phyloP scores from a whole-genome alignment of 2,113 vertebrate genomes.

The Verasper variegatus region DNA sequence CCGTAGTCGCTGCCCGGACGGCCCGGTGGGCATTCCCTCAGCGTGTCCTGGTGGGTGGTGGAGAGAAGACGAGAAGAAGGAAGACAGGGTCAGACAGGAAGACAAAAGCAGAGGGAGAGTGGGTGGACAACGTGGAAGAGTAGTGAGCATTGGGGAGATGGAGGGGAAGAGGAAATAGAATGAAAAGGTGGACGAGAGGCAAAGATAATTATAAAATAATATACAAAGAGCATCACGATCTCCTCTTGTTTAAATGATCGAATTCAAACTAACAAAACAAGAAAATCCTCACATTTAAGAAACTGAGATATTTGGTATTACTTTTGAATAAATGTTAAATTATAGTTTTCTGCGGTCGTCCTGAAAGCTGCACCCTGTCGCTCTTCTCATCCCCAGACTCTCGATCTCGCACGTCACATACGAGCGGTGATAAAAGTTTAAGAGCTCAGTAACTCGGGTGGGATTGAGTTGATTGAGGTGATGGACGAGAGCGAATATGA shows the following conservation, averaged over 20 bases:
- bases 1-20: constrained; percentile 84
- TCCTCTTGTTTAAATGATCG: no score
- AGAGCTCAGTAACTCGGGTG: constrained; percentile 28
- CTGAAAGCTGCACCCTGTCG: no score
- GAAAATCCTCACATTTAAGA: no score
- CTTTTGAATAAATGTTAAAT: no score
- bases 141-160: not conserved
- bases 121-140: not conserved
- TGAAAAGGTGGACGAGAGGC: not conserved
- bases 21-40: constrained; percentile 89
- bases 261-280: no score
- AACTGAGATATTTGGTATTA: no score
- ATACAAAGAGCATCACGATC: no score
- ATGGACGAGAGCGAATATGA: not conserved
- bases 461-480: constrained; percentile 42
- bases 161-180: not conserved
- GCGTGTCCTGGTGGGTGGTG: constrained; percentile 87
- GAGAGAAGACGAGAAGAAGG: no score
- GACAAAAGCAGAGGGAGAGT: not conserved
- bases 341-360: no score
- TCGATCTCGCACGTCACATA: no score
- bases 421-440: not conserved
- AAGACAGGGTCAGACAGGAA: not conserved
- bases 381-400: not conserved
- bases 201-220: not conserved